phyloP scores from a whole-genome alignment of 1,140 invertebrate species.

The Ostrea edulis region DNA sequence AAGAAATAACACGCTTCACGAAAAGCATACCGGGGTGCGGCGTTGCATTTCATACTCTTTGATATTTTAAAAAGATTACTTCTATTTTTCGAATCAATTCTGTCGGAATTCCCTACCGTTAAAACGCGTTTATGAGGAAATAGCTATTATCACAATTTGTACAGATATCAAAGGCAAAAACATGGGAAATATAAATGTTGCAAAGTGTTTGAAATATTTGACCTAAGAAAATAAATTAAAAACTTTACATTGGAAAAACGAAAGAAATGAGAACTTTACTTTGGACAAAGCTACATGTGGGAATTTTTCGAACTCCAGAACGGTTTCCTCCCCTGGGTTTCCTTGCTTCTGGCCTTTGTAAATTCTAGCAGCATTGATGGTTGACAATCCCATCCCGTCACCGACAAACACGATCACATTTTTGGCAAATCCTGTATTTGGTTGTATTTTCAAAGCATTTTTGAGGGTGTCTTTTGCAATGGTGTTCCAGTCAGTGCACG shows the following conservation, averaged over 20 bases:
- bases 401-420: conserved; percentile 95
- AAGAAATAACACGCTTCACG: no score
- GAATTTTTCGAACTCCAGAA: conserved; percentile 88
- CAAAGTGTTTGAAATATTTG: neutral
- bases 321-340: conserved; percentile 84
- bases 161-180: no score
- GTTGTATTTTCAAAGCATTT: conserved; percentile 31
- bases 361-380: conserved; percentile 91
- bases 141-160: no score
- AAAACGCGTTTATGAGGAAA: no score
- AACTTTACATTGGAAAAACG: neutral
- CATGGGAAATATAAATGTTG: no score
- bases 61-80: no score
- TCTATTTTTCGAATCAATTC: no score
- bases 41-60: no score
- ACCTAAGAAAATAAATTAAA: neutral
- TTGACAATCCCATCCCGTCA: conserved; percentile 95
- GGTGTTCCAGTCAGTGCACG: conserved; percentile 26
- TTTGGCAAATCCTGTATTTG: conserved; percentile 83
- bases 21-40: no score
- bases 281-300: conserved; percentile 86
- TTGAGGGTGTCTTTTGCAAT: conserved; percentile 42
- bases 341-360: conserved; percentile 83
- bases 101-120: no score
- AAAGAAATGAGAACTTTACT: conserved; percentile 78